phyloP scores from a whole-genome alignment of 2,797 vertebrate species.

The Hoplostethus mediterraneus region DNA sequence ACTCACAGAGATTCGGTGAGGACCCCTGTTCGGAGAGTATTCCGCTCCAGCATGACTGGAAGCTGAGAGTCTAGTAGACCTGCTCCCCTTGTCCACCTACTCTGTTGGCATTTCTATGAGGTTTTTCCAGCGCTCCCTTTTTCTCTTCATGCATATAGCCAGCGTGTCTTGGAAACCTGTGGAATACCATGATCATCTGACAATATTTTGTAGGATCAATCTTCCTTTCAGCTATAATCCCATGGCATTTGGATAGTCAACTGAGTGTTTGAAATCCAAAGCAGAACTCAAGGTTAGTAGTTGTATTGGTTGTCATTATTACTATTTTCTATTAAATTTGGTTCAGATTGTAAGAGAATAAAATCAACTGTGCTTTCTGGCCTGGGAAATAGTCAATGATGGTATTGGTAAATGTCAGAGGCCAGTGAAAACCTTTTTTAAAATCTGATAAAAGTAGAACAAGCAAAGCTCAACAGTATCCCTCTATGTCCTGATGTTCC shows the following conservation, averaged over 20 bases:
- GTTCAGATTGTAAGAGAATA: background rate
- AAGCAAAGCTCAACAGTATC: background rate
- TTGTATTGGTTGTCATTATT: constrained; percentile 18
- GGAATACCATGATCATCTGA: constrained; percentile 43
- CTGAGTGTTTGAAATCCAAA: constrained; percentile 32
- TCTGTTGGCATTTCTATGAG: constrained; percentile 46
- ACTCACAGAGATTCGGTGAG: constrained; percentile 58
- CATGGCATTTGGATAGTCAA: constrained; percentile 53
- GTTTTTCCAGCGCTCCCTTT: constrained; percentile 36
- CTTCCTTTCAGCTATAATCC: constrained; percentile 16
- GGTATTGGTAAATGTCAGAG: constrained; percentile 3
- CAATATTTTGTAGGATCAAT: background rate
- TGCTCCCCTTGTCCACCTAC: constrained; percentile 43
- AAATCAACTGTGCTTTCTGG: background rate
- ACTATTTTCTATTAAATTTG: background rate
- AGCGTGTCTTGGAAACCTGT: constrained; percentile 44
- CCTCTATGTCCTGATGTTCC: background rate
- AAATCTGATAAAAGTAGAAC: background rate
- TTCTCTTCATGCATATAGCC: constrained; percentile 26
- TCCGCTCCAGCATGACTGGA: constrained; percentile 68
- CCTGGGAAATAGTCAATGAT: background rate
- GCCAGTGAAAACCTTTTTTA: background rate
- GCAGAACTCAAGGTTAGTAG: constrained; percentile 73
- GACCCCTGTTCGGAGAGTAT: constrained; percentile 68
- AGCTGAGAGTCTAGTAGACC: constrained; percentile 50